phyloP scores from a whole-genome alignment of 2,888 invertebrate species.

The Lymantria dispar region DNA sequence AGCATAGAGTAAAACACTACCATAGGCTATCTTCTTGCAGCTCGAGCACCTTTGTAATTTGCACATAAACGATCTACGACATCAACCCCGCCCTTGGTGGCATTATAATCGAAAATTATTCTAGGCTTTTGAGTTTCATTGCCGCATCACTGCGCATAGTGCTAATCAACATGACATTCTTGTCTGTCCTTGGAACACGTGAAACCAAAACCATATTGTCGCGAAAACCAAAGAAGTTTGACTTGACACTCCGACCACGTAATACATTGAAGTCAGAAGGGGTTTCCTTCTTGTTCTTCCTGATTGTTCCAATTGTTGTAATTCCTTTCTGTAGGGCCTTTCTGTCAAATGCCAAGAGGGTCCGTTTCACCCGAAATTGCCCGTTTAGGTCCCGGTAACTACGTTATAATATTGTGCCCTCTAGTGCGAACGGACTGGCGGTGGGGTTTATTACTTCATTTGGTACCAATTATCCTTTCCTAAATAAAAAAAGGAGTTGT shows the following conservation, averaged over 20 bases:
- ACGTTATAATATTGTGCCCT: too few species aligned
- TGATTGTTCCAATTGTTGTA: slow-evolving; percentile 6
- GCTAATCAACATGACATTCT: slow-evolving; percentile 36
- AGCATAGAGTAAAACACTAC: not conserved
- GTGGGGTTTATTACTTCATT: too few species aligned
- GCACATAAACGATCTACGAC: not conserved
- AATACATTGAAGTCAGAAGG: slow-evolving; percentile 8
- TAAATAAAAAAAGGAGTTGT: too few species aligned
- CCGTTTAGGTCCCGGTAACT: too few species aligned
- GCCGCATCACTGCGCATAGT: slow-evolving; percentile 30
- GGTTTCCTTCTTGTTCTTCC: slow-evolving; percentile 5
- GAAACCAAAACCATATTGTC: slow-evolving; percentile 18
- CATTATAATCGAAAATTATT: slow-evolving; percentile 5
- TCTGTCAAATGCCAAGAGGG: too few species aligned
- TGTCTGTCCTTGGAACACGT: slow-evolving; percentile 25
- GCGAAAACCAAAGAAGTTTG: slow-evolving; percentile 3
- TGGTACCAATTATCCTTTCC: too few species aligned
- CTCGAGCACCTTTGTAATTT: not conserved
- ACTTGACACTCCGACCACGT: slow-evolving; percentile 5
- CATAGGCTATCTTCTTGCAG: not conserved
- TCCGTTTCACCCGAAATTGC: too few species aligned
- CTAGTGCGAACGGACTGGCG: too few species aligned
- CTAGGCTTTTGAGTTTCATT: slow-evolving; percentile 11
- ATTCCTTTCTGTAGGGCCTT: slow-evolving; percentile 2
- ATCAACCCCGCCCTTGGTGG: slow-evolving; percentile 6